Evolutionary conservation across 2,797 vertebrate genomes (phyloP), one percentile per base, ranked within the genome.

Genomic region (Manis javanica): DNA sequence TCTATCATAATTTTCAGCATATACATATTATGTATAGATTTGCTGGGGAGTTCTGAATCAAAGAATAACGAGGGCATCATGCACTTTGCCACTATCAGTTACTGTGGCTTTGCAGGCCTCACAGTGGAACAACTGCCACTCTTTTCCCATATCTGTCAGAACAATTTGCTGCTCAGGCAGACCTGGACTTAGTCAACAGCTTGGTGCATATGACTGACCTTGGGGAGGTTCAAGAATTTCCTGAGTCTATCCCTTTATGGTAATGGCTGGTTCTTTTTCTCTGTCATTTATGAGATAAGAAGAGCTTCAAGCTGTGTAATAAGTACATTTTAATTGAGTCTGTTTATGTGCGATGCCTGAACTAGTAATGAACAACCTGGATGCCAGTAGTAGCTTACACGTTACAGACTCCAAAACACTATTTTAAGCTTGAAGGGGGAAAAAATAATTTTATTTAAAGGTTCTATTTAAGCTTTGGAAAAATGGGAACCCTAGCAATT

Each of bases 401-500:
- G 77, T 61, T 63, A 78, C 57, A 19, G n/a, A 94, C 14, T 61
- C 46, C 39, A 72, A 87, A 84, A 92, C 57, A 79, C 1, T 37
- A 26, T 72, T 75, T 81, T 87, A n/a, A 87, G 39, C 84, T 84
- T 83, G 15, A 29, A 37, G 78, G n/a, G 3, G 26, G 39, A 53
- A 53, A 72, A 81, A 13, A 82, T 66, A 5, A 69, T 11, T 64
- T 12, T 90, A 37, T 75, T 89, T 92, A 94, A 88, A 83, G 87
- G 49, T 72, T 87, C 16, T 94, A 68, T 84, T 91, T 95, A 95
- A 91, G 46, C 31, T 96, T 92, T 39, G 12, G 42, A 92, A 39
- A 75, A 83, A 89, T 69, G 15, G 14, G 39, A 78, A 87, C 7
- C 18, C n/a, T 64, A 93, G 64, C 66, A 86, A 64, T 66, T 88